These are phyloP conservation scores for Nesidiocoris tenuis DNA, from an alignment of 2,888 invertebrate species.

Conservation along the genomic window DNA sequence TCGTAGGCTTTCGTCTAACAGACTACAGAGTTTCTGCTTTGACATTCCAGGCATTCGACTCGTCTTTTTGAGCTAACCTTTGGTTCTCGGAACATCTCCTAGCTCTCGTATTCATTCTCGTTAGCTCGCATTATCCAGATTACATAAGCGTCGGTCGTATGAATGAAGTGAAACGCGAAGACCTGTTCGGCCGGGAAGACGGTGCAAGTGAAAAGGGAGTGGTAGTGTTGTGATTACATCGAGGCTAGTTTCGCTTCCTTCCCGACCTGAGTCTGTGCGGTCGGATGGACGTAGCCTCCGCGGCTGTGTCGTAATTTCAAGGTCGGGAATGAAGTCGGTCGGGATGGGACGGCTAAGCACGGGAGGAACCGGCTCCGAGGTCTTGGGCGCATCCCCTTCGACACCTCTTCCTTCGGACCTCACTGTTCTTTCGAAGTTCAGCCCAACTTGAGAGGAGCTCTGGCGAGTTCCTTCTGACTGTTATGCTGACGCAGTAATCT, in stretches of 20 bases:
- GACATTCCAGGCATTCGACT: too few relatives aligned
- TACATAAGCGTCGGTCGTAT: too few relatives aligned
- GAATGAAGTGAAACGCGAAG: not conserved
- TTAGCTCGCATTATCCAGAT: too few relatives aligned
- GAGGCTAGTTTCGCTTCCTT: not conserved
- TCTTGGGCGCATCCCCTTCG: not conserved
- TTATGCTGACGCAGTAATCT: too few relatives aligned
- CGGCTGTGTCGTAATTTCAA: slow-evolving; percentile 34
- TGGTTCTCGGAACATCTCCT: too few relatives aligned
- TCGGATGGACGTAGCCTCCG: not conserved
- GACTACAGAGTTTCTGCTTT: too few relatives aligned
- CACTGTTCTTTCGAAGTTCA: too few relatives aligned
- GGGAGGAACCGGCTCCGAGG: not conserved
- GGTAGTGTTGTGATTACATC: not conserved
- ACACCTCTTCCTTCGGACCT: not conserved
- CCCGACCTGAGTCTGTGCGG: not conserved
- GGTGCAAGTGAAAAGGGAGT: not conserved
- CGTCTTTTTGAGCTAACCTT: too few relatives aligned
- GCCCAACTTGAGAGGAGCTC: too few relatives aligned
- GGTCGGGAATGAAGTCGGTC: slow-evolving; percentile 11
- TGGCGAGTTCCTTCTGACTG: too few relatives aligned
- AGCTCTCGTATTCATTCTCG: too few relatives aligned
- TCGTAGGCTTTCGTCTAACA: too few relatives aligned
- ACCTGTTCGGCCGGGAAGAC: not conserved
- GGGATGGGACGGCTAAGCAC: not conserved